Conservation (phyloP, 2,888 invertebrate species). For the Morpho deidamia region DNA sequence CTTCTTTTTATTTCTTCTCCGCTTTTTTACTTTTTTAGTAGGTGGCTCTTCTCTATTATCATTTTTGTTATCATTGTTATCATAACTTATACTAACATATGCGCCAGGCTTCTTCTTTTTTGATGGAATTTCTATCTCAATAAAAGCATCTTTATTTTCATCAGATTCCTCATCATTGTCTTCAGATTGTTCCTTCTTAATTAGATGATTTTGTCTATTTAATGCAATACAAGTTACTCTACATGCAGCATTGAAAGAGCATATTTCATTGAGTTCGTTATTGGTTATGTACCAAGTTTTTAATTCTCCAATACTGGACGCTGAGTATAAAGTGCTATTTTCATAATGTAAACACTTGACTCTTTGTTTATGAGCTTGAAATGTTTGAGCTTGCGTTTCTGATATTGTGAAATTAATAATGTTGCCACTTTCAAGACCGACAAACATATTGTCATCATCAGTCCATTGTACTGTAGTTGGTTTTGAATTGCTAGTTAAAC, state of each 20-base stretch:
- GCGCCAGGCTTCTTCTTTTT: slow-evolving; percentile 58
- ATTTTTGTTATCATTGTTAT: slow-evolving; percentile 40
- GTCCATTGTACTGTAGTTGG: slow-evolving; percentile 85
- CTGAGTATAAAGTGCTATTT: slow-evolving; percentile 80
- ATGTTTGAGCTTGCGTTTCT: slow-evolving; percentile 61
- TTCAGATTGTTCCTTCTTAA: slow-evolving; percentile 56
- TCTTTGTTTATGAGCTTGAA: slow-evolving; percentile 80
- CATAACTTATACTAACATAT: slow-evolving; percentile 63
- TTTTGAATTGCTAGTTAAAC: slow-evolving; percentile 82
- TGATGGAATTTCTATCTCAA: slow-evolving; percentile 23
- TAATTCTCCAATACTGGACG: slow-evolving; percentile 88
- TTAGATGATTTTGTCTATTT: slow-evolving; percentile 62
- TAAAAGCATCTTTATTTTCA: slow-evolving; percentile 34
- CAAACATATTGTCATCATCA: slow-evolving; percentile 78
- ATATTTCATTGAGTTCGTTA: slow-evolving; percentile 69
- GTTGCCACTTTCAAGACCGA: slow-evolving; percentile 87
- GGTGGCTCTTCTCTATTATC: slow-evolving; percentile 34
- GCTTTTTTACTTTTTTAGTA: slow-evolving; percentile 53
- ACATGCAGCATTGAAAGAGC: slow-evolving; percentile 81
- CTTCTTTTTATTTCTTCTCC: slow-evolving; percentile 54
- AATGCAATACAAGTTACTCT: slow-evolving; percentile 86
- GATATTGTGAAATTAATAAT: slow-evolving; percentile 79
- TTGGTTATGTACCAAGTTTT: slow-evolving; percentile 81
- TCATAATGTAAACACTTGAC: slow-evolving; percentile 82
- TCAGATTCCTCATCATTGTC: slow-evolving; percentile 31